phyloP scores from a whole-genome alignment of 2,113 vertebrate species.

The Dascyllus trimaculatus region DNA sequence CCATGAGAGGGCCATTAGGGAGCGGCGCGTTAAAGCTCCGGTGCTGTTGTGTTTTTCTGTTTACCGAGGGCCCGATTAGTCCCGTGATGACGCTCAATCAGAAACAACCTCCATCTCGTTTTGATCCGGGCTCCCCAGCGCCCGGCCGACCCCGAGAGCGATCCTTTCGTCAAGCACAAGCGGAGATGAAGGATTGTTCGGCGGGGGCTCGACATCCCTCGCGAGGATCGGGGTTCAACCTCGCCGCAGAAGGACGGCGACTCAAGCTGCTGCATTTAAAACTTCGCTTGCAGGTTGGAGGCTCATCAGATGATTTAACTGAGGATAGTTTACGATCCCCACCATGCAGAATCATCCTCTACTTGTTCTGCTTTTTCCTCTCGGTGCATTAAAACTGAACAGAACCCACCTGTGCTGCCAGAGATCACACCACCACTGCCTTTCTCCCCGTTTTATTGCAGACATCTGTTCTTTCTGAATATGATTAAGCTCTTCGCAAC shows the following conservation, averaged over 20 bases:
- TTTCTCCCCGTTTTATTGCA: constrained; percentile 25
- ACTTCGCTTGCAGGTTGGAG: constrained; percentile 56
- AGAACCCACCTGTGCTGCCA: constrained; percentile 36
- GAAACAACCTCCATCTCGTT: constrained; percentile 31
- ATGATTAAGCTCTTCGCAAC: constrained; percentile 36
- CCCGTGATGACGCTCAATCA: constrained; percentile 59
- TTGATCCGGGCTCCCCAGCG: constrained; percentile 31
- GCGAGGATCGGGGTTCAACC: constrained; percentile 65
- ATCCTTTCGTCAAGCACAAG: constrained; percentile 33
- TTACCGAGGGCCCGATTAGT: constrained; percentile 59
- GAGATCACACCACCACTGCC: constrained; percentile 31
- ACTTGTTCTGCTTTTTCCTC: constrained; percentile 14
- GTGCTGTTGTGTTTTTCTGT: constrained; percentile 43
- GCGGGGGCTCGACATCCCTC: constrained; percentile 51
- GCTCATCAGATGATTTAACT: constrained; percentile 60
- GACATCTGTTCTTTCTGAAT: constrained; percentile 53
- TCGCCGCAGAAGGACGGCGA: constrained; percentile 50
- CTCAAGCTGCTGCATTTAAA: constrained; percentile 50
- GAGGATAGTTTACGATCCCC: constrained; percentile 58
- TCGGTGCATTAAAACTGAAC: constrained; percentile 12
- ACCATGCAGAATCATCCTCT: neutral
- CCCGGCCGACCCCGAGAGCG: constrained; percentile 39
- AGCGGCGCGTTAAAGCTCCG: constrained; percentile 46
- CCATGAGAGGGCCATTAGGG: constrained; percentile 51
- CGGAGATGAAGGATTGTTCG: constrained; percentile 45